A percentile compares a stretch with the other conserved stretches of the same genome.
These are phyloP conservation scores for Struthio camelus DNA, from an alignment of 2,113 vertebrate genomes.

Conservation along the genomic window DNA sequence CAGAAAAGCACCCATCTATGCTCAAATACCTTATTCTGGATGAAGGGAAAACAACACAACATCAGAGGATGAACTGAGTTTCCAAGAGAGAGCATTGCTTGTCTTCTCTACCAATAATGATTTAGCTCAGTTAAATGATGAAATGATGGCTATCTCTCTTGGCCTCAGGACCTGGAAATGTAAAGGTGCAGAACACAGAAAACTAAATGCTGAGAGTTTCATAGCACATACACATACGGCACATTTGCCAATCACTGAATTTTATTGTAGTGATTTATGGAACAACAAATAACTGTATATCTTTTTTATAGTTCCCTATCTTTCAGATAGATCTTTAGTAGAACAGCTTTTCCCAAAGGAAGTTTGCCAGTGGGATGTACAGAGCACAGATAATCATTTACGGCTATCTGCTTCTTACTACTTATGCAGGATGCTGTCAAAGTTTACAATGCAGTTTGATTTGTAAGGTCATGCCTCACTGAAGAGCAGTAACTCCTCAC, in stretches of 20 bases:
- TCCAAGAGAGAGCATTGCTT: background rate
- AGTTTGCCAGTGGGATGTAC: background rate
- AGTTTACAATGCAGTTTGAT: background rate
- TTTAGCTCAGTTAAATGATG: background rate
- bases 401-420: background rate
- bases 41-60: background rate
- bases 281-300: background rate
- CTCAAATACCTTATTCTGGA: background rate
- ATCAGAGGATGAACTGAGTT: background rate
- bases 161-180: background rate
- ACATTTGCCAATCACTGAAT: background rate
- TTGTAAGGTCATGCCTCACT: background rate
- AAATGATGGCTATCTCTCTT: background rate
- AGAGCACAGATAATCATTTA: background rate
- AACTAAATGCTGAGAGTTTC: background rate
- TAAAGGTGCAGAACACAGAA: background rate
- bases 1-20: background rate
- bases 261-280: background rate
- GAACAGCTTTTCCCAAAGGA: background rate
- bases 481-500: background rate
- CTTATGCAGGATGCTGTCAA: background rate
- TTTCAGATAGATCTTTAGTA: background rate
- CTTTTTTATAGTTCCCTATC: background rate
- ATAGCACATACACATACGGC: background rate
- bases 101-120: background rate